Evolutionary conservation across 2,888 invertebrate genomes (phyloP), one percentile per base, ranked within the genome.

Genomic region (Sussaba pulchella): DNA sequence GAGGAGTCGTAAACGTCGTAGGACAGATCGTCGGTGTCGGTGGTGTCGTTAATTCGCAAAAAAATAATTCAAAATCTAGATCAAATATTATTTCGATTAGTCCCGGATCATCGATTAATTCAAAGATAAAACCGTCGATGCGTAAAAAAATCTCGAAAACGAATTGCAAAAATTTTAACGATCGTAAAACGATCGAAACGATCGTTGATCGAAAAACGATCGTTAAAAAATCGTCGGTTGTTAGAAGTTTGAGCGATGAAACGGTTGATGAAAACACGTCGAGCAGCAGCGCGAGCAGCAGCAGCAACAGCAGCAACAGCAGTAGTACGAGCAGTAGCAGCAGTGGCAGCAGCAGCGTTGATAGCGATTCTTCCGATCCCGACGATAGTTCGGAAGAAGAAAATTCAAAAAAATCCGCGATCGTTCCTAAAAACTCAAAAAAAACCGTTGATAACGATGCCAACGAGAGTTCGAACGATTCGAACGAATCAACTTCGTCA

Each of bases 1-100:
- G 87, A 86, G 89, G 89, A 87, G 89, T 89, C 86, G 88, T 87
- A 86, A 89, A 71, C 61, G 80, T 69, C 47, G 80, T 45, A 41
- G 77, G 72, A 64, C 72, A 52, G 57, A 63, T 31, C 59, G 78
- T 72, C 19, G 67, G 31, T 24, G 74, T 70, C 54, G 74, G 71
- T 21, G 50, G 57, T 52, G 79, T 70, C 36, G 79, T n/a, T n/a
- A n/a, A n/a, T n/a, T n/a, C n/a, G n/a, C n/a, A n/a, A n/a, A n/a
- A n/a, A n/a, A n/a, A n/a, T n/a, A 63, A 50, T 47, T 50, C 73
- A 71, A 81, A 70, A 54, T 72, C 70, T 76, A 79, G 77, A 73
- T 79, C 73, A 41, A 47, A 64, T 70, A 14, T n/a, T 19, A 43
- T 61, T 41, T 45, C 54, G 12, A 12, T 9, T 83, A 87, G 86